Percentiles rank a stretch among this genome's conserved stretches.
phyloP scores from a whole-genome alignment of 2,113 vertebrate species.

The Proteles cristata region DNA sequence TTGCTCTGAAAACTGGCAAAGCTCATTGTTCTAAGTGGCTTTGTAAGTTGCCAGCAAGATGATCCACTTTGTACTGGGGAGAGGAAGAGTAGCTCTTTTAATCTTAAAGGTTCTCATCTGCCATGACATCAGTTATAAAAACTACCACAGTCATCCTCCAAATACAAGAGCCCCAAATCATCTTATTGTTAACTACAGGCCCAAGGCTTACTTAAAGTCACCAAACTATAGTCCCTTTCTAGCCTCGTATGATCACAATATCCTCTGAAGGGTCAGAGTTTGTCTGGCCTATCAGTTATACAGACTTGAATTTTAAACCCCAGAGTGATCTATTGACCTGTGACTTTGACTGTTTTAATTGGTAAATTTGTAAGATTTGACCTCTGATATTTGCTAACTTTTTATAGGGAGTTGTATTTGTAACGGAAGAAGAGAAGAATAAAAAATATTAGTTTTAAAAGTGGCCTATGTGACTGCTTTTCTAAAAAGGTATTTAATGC shows the following conservation, averaged over 20 bases:
- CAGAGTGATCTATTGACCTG: conserved; percentile 76
- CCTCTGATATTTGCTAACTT: conserved; percentile 83
- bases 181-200: not conserved
- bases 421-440: conserved; percentile 84
- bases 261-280: conserved; percentile 39
- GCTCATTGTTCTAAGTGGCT: not conserved
- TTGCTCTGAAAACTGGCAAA: conserved; percentile 9
- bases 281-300: conserved; percentile 45
- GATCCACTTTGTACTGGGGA: not conserved
- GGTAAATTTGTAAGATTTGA: conserved; percentile 82
- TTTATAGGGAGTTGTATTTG: conserved; percentile 84
- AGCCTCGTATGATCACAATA: not conserved
- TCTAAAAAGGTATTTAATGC: conserved; percentile 84
- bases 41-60: not conserved
- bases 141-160: not conserved
- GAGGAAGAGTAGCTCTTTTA: not conserved
- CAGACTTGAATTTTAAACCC: conserved; percentile 67
- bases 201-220: conserved; percentile 38
- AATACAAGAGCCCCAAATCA: conserved; percentile 13
- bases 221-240: not conserved
- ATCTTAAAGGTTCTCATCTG: not conserved
- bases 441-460: conserved; percentile 84
- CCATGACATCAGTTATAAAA: not conserved
- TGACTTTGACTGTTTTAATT: conserved; percentile 81
- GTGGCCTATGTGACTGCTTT: conserved; percentile 84